phyloP scores from a whole-genome alignment of 2,113 vertebrate genomes.

The Rallus limicola region DNA sequence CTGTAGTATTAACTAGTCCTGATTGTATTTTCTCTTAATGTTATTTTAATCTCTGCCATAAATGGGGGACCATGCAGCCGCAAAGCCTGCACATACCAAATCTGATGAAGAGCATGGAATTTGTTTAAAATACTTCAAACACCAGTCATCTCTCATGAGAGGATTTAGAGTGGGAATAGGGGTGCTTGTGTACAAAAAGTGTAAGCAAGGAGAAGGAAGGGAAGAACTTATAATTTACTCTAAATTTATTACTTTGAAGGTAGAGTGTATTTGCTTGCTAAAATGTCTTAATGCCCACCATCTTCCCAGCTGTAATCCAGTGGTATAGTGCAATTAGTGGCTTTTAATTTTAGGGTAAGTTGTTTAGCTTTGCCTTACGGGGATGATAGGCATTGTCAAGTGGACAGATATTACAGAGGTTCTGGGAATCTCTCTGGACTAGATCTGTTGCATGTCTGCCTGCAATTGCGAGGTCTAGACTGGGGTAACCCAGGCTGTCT shows the following conservation, averaged over 20 bases:
- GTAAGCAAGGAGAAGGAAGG: neutral
- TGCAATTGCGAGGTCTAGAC: neutral
- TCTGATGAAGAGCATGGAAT: slow-evolving; percentile 21
- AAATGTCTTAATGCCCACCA: neutral
- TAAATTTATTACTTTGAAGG: neutral
- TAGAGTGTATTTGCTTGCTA: neutral
- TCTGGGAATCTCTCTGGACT: neutral
- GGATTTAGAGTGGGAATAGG: neutral
- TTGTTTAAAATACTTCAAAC: slow-evolving; percentile 38
- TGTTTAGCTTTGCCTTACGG: neutral
- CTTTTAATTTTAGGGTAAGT: neutral
- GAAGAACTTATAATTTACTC: neutral
- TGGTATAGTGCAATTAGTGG: neutral
- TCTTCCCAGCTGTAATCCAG: neutral
- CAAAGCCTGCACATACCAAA: neutral
- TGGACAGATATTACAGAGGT: neutral
- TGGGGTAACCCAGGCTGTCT: neutral
- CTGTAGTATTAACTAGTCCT: neutral
- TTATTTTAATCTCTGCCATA: slow-evolving; percentile 3
- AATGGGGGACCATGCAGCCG: neutral
- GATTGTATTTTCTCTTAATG: neutral
- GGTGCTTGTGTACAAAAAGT: neutral
- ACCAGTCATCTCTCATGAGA: neutral
- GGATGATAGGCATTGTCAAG: neutral
- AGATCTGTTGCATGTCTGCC: neutral